Conservation (phyloP, 1,140 invertebrate species). For the Hydropsyche tenuis region DNA sequence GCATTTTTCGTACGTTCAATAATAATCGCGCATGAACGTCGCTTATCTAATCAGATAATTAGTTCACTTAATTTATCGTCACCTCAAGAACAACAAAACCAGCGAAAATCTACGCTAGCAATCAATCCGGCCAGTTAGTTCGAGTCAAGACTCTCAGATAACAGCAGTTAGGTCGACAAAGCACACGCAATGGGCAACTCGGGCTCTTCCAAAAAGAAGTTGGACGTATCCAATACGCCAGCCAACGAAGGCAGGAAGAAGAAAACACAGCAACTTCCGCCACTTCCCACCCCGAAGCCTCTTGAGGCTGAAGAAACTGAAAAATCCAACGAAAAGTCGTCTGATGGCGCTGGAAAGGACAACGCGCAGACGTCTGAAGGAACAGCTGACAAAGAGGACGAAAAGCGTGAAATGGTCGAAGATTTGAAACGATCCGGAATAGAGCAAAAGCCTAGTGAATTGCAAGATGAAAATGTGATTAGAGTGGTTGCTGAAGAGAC, state of each 20-base stretch:
- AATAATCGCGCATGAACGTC: background rate
- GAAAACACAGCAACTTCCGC: background rate
- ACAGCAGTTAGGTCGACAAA: background rate
- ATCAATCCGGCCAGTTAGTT: background rate
- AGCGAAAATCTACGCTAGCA: conserved; percentile 10
- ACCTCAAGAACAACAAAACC: conserved; percentile 8
- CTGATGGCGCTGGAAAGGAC: background rate
- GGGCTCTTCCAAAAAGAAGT: conserved; percentile 29
- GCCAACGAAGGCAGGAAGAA: conserved; percentile 32
- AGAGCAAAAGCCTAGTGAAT: background rate
- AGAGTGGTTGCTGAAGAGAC: background rate
- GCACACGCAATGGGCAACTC: conserved; percentile 33
- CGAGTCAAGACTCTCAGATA: conserved; percentile 5
- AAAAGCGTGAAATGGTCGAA: too few species aligned
- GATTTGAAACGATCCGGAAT: background rate
- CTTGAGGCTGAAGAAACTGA: background rate
- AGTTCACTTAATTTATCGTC: conserved; percentile 4
- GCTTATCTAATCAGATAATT: conserved; percentile 34
- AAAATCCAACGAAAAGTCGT: background rate
- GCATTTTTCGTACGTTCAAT: background rate
- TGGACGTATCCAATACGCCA: conserved; percentile 39
- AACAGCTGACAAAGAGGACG: background rate
- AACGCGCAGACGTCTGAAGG: background rate
- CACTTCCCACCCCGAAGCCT: background rate
- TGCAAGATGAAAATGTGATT: background rate